Evolutionary conservation across 1,140 invertebrate genomes (phyloP).

Genomic region (Drosophila ficusphila): DNA sequence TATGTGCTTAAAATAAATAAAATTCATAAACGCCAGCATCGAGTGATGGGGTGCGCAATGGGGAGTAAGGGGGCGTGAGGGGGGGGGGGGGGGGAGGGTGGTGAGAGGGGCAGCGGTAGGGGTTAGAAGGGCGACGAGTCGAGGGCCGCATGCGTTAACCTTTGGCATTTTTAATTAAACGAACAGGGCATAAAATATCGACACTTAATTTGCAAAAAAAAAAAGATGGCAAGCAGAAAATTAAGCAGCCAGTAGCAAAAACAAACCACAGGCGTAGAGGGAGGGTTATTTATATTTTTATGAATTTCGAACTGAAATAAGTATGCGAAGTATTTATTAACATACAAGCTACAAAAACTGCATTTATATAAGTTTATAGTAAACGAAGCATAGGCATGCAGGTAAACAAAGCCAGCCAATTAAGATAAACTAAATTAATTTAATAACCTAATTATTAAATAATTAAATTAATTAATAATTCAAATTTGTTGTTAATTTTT

Average conservation of each 20-base stretch:
- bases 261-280: conserved; percentile 20
- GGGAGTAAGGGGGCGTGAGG: neutral
- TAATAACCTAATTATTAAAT: no score
- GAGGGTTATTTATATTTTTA: no score
- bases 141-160: conserved; percentile 69
- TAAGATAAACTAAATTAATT: no score
- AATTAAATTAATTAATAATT: no score
- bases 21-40: conserved; percentile 66
- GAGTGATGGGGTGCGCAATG: conserved; percentile 30
- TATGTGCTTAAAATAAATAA: conserved; percentile 74
- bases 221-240: conserved; percentile 69
- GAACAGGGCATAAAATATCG: conserved; percentile 80
- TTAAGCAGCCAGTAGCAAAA: conserved; percentile 64
- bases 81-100: neutral
- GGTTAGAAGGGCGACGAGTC: conserved; percentile 33
- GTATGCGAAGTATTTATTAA: no score
- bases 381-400: no score
- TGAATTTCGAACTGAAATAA: no score
- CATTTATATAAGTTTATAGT: no score
- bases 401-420: no score
- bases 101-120: neutral
- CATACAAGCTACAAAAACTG: no score
- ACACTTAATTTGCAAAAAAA: conserved; percentile 80
- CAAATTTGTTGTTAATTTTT: conserved; percentile 1
- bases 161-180: conserved; percentile 82